A percentile compares a stretch with the other conserved stretches of the same genome.
Conservation (phyloP, 1,140 invertebrate species). For the Hestina assimilis region DNA sequence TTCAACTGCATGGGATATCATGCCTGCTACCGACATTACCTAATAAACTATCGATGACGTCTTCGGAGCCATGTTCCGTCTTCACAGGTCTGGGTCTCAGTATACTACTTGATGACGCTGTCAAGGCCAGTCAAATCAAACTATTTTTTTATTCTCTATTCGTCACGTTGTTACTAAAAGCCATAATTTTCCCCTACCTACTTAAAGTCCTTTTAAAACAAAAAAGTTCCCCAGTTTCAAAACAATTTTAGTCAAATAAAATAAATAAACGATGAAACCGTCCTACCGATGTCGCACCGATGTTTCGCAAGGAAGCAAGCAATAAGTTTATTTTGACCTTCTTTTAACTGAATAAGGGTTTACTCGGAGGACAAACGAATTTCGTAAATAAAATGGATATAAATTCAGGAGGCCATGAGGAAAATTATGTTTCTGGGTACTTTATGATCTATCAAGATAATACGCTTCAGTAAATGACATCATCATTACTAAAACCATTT, state of each 20-base stretch:
- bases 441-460: not conserved
- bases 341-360: slow-evolving; percentile 12
- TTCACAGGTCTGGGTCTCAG: too few species aligned
- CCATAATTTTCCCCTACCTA: too few species aligned
- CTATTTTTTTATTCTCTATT: too few species aligned
- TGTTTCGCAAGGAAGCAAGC: not conserved
- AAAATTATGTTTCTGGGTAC: slow-evolving; percentile 2
- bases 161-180: too few species aligned
- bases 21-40: too few species aligned
- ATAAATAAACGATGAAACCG: not conserved
- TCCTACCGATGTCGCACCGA: not conserved
- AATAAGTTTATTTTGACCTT: slow-evolving; percentile 8
- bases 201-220: too few species aligned
- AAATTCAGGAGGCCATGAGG: slow-evolving; percentile 1
- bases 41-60: too few species aligned
- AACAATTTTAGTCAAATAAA: not conserved
- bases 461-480: not conserved
- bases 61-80: too few species aligned
- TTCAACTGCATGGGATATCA: too few species aligned
- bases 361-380: not conserved
- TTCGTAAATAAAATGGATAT: slow-evolving; percentile 8
- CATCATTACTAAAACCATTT: not conserved
- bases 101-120: too few species aligned
- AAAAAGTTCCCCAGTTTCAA: not conserved
- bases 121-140: too few species aligned